Percentiles rank a stretch among this genome's conserved stretches.
Conservation (phyloP, 2,888 invertebrate genomes). For the Mermis nigrescens region DNA sequence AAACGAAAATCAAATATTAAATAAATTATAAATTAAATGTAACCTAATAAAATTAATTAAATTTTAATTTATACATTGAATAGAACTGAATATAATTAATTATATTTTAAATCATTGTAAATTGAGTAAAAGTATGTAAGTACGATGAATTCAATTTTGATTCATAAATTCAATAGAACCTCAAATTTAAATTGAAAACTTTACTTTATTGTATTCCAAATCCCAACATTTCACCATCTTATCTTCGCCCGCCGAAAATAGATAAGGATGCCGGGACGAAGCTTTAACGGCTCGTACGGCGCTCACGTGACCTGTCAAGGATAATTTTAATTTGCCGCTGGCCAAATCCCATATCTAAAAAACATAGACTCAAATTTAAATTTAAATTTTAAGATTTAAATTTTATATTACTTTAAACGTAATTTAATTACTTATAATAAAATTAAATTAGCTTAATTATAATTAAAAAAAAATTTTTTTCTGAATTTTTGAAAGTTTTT, state of each 20-base stretch:
- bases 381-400: no score
- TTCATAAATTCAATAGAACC: neutral
- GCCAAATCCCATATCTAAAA: conserved; percentile 83
- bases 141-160: no score
- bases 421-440: no score
- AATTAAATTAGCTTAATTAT: neutral
- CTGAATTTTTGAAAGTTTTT: conserved; percentile 1
- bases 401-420: no score
- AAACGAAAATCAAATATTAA: no score
- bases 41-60: no score
- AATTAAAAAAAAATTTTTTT: conserved; percentile 4
- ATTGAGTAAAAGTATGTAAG: no score
- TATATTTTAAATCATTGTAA: no score
- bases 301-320: conserved; percentile 92
- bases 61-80: no score
- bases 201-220: conserved; percentile 86
- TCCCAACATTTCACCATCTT: conserved; percentile 99
- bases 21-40: no score
- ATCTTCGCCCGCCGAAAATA: conserved; percentile 97
- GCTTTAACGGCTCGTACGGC: conserved; percentile 86
- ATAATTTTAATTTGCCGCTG: conserved; percentile 78
- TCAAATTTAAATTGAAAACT: neutral
- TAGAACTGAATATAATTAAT: no score
- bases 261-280: conserved; percentile 78
- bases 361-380: no score